phyloP scores from a whole-genome alignment of 2,113 vertebrate genomes.

The Podarcis raffonei region DNA sequence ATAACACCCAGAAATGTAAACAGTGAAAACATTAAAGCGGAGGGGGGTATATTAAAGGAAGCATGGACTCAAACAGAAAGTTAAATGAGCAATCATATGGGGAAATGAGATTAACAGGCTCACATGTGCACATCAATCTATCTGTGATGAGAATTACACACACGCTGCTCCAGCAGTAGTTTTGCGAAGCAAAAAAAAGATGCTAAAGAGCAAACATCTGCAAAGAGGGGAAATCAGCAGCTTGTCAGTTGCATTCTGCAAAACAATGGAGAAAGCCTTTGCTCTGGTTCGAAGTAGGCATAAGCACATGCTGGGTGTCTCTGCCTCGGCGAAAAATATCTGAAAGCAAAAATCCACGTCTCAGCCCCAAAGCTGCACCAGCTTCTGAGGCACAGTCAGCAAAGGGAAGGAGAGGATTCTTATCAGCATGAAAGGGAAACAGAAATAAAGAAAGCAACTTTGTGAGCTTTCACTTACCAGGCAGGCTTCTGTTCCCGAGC shows the following conservation, averaged over 20 bases:
- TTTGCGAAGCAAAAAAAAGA: constrained; percentile 20
- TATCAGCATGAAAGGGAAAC: accelerated
- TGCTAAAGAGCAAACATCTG: constrained; percentile 33
- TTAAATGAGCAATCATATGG: constrained; percentile 8
- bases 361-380: not conserved
- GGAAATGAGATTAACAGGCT: not conserved
- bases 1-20: not conserved
- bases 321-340: not conserved
- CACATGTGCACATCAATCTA: not conserved
- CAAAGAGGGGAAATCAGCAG: not conserved
- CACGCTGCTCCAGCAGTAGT: not conserved
- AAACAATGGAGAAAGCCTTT: not conserved
- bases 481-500: constrained; percentile 30
- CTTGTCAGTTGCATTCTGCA: not conserved
- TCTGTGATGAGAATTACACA: not conserved
- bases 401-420: not conserved
- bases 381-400: not conserved
- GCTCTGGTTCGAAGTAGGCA: constrained; percentile 41
- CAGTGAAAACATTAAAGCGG: not conserved
- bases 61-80: accelerated
- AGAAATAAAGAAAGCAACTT: constrained; percentile 52
- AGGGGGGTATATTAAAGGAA: not conserved
- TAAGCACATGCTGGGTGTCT: constrained; percentile 19
- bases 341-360: not conserved
- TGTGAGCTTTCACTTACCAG: constrained; percentile 62